Evolutionary conservation across 2,888 invertebrate genomes (phyloP), one percentile per base, ranked within the genome.

Genomic region (Heliconius ismenius): DNA sequence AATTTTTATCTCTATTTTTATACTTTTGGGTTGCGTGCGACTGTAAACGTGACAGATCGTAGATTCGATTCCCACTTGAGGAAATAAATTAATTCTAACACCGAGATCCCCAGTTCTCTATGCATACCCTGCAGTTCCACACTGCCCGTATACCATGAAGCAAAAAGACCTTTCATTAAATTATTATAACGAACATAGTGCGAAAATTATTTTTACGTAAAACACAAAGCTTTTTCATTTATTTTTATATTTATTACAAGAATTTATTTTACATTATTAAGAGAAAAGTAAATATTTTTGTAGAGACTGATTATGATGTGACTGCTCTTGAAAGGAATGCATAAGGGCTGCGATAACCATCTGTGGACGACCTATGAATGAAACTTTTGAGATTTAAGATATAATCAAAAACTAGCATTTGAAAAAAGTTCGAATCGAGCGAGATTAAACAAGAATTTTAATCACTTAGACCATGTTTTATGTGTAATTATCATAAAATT

Each of bases 351-450:
- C 78, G 85, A 86, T 86, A 84, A 79, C 78, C 77, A 88, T 87
- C 87, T 85, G 83, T 82, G 84, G 84, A 83, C 58, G 58, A 58
- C 75, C 75, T 79, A 83, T 87, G 86, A 86, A 86, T 85, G 84
- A 83, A 72, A 83, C 83, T 83, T 82, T 83, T 80, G 79, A 84
- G 85, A 86, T 86, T 80, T 69, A 77, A 85, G 86, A 87, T 87
- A n/a, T 58, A 58, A 58, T 58, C 85, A 85, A 86, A 85, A 83
- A 83, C 83, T 82, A 82, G 81, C 82, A 64, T 68, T 18, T 13
- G 24, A 24, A 79, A 76, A 67, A 58, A 70, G 11, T 77, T 39
- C 24, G 11, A 67, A 36, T 21, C 15, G 18, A 43, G 26, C 11
- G 2, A 24, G 36, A 39, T 24, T 67, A 39, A 15, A 65, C 39